These are phyloP conservation scores for Solea senegalensis DNA, from an alignment of 2,113 vertebrate genomes.

Conservation along the genomic window DNA sequence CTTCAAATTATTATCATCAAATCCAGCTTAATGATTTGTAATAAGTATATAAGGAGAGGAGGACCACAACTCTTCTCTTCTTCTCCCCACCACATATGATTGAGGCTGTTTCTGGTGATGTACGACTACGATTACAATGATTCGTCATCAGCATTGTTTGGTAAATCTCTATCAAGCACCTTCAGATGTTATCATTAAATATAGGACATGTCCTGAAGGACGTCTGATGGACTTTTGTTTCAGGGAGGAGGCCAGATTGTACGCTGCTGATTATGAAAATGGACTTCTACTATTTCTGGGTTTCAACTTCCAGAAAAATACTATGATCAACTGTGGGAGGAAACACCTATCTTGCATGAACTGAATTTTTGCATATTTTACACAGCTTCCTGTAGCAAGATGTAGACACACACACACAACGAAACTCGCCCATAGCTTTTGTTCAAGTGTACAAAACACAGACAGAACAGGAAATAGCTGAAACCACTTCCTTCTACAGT, in stretches of 20 bases:
- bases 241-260: background rate
- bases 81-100: constrained; percentile 1
- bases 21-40: constrained; percentile 36
- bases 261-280: background rate
- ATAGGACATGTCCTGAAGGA: background rate
- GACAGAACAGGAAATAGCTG: constrained; percentile 40
- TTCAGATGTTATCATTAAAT: constrained; percentile 18
- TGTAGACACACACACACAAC: background rate
- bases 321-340: background rate
- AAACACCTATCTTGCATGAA: background rate
- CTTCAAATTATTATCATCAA: constrained; percentile 28
- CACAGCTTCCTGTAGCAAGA: background rate
- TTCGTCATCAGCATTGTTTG: constrained; percentile 23
- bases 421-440: background rate
- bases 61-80: constrained; percentile 6
- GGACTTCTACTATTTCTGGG: background rate
- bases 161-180: constrained; percentile 16
- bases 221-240: constrained; percentile 3
- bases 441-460: background rate
- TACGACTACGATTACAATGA: constrained; percentile 15
- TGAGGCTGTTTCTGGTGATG: constrained; percentile 13
- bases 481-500: constrained; percentile 49
- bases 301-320: background rate
- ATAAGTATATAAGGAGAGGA: constrained; percentile 35
- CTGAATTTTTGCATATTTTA: background rate